phyloP scores from a whole-genome alignment of 1,140 invertebrate species.

The Anoplophora glabripennis region DNA sequence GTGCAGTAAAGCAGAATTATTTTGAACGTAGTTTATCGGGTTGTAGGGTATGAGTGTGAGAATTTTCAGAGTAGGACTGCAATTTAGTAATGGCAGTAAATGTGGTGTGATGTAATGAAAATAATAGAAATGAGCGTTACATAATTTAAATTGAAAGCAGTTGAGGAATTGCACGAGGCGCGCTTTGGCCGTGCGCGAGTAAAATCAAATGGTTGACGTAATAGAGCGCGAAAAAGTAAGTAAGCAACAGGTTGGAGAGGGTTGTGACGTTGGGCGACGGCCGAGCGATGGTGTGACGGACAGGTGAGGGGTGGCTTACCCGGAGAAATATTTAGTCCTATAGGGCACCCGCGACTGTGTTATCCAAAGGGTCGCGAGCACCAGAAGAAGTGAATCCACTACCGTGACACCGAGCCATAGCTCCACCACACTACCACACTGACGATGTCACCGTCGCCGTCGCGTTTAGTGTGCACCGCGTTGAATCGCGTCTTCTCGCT shows the following conservation, averaged over 20 bases:
- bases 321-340: constrained; percentile 33
- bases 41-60: too few relatives aligned
- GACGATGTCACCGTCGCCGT: constrained; percentile 2
- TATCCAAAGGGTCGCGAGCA: constrained; percentile 39
- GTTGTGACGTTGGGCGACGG: not conserved
- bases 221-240: constrained; percentile 13
- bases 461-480: constrained; percentile 20
- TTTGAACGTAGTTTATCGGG: too few relatives aligned
- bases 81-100: constrained; percentile 8
- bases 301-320: constrained; percentile 22
- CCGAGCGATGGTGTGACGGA: not conserved
- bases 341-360: constrained; percentile 32
- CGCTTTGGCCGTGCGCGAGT: constrained; percentile 35
- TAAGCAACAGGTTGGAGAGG: constrained; percentile 32
- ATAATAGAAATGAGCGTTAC: constrained; percentile 38
- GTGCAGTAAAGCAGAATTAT: too few relatives aligned
- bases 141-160: constrained; percentile 36
- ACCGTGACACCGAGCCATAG: constrained; percentile 41
- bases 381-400: constrained; percentile 29
- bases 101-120: constrained; percentile 33
- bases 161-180: constrained; percentile 36
- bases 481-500: constrained; percentile 29
- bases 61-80: too few relatives aligned
- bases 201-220: constrained; percentile 11
- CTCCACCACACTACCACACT: constrained; percentile 37